Percentiles rank a stretch among this genome's conserved stretches.
phyloP scores from a whole-genome alignment of 2,113 vertebrate genomes.

The Syrrhaptes paradoxus region DNA sequence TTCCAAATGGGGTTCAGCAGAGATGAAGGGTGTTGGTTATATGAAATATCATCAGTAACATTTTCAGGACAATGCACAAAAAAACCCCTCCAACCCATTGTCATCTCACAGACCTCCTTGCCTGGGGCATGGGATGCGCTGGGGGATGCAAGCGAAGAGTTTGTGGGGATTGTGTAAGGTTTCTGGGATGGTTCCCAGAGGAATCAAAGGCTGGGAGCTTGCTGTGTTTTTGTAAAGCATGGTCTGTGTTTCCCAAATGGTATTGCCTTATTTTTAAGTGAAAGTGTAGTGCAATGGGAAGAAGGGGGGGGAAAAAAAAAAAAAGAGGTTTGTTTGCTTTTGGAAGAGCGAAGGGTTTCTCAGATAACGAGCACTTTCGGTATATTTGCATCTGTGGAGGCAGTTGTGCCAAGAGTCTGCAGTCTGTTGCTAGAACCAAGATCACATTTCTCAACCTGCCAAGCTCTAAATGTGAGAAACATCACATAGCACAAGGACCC shows the following conservation, averaged over 20 bases:
- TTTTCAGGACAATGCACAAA: neutral
- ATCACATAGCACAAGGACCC: neutral
- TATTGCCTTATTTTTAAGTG: neutral
- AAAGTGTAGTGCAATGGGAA: neutral
- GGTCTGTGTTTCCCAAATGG: neutral
- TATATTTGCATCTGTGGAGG: constrained; percentile 1
- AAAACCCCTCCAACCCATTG: neutral
- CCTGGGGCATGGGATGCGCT: neutral
- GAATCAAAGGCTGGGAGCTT: neutral
- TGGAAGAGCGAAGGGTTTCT: neutral
- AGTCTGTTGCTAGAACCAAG: neutral
- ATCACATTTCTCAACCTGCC: neutral
- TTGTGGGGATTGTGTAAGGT: neutral
- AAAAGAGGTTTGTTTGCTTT: neutral
- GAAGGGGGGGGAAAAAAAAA: neutral
- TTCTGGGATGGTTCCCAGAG: neutral
- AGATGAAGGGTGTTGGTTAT: neutral
- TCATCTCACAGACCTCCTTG: neutral
- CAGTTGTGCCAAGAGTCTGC: neutral
- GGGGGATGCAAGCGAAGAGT: neutral
- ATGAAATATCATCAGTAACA: neutral
- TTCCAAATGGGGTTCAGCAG: neutral
- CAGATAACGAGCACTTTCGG: neutral
- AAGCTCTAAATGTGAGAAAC: neutral
- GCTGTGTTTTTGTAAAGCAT: constrained; percentile 18